Base-by-base conservation (phyloP, 2,888 invertebrate species). In the Chrysolina oricalcia region DNA sequence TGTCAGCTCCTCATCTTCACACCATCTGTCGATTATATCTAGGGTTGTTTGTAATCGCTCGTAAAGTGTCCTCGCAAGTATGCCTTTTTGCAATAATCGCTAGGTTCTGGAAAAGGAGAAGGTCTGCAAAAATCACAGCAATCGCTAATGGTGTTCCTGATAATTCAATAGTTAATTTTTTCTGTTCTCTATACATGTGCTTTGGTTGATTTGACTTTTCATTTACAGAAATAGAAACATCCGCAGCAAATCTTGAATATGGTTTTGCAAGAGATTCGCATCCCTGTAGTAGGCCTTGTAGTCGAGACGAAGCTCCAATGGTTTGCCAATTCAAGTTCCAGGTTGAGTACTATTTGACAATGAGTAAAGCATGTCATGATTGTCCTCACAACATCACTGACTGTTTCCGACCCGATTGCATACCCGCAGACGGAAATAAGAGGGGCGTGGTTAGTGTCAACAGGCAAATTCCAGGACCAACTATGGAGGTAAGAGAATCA, bases 321-420 rank as follows among this genome's bases (percentile, higher is more conserved):
- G 90, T 91, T 27, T 96, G 96, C 83, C 90, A 91, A 72, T 96
- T 95, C 85, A 90, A 91, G 82, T 95, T 95, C 83, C 90, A 90
- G n/a, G 84, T 96, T 6, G 97, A 97, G 87, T 94, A 94, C 92
- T 97, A 96, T 87, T 92, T 94, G 81, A 94, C 96, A 0, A 92
- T 96, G 91, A 96, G 96, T 86, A 97, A 97, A 87, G 97, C 97
- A 0, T 97, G 97, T 84, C 96, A 92, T 85, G 89, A 94, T 82
- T 97, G 98, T 85, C 97, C 97, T 0, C 91, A 89, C 74, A 94
- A 94, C 85, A 81, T 89, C 0, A 92, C 92, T 0, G 96, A 97
- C 85, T 98, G 98, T 85, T 89, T 88, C 64, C 90, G 94, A 68
- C 91, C 92, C 0, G 95, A 97, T 86, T 98, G 98, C 86, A 92